A percentile compares a stretch with the other conserved stretches of the same genome.
These are phyloP conservation scores for Drosophila subobscura DNA, from an alignment of 1,140 invertebrate genomes.

Conservation along the genomic window DNA sequence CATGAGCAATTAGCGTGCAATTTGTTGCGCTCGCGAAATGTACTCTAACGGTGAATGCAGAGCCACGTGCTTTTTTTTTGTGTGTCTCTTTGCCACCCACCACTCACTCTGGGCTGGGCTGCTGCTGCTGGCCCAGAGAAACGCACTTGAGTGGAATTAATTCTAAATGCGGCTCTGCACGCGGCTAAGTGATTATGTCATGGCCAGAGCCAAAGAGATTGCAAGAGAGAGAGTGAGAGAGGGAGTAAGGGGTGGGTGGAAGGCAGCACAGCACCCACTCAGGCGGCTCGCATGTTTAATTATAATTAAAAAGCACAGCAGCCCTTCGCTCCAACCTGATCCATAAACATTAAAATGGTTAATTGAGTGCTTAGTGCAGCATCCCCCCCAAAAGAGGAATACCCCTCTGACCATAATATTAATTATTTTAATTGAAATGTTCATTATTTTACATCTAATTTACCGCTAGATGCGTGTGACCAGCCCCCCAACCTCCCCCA, in stretches of 20 bases:
- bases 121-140: conserved; percentile 52
- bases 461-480: conserved; percentile 62
- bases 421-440: conserved; percentile 84
- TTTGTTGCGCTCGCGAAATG: conserved; percentile 70
- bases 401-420: conserved; percentile 64
- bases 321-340: conserved; percentile 47
- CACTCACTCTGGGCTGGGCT: neutral
- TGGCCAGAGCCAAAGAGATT: conserved; percentile 35
- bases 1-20: conserved; percentile 83
- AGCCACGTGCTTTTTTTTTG: conserved; percentile 20
- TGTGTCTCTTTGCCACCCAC: conserved; percentile 11
- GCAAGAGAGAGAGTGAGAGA: neutral
- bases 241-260: conserved; percentile 2
- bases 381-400: conserved; percentile 10
- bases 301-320: conserved; percentile 82
- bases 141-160: conserved; percentile 83
- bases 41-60: conserved; percentile 64
- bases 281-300: conserved; percentile 79
- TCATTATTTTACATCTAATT: conserved; percentile 83
- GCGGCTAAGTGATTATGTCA: conserved; percentile 79
- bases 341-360: conserved; percentile 82
- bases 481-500: neutral
- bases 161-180: conserved; percentile 81
- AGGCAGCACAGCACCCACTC: conserved; percentile 36
- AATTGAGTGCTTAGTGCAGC: conserved; percentile 82